Percentiles rank a stretch among this genome's conserved stretches.
Conservation (phyloP, 2,797 vertebrate species). For the Synaphobranchus kaupii region DNA sequence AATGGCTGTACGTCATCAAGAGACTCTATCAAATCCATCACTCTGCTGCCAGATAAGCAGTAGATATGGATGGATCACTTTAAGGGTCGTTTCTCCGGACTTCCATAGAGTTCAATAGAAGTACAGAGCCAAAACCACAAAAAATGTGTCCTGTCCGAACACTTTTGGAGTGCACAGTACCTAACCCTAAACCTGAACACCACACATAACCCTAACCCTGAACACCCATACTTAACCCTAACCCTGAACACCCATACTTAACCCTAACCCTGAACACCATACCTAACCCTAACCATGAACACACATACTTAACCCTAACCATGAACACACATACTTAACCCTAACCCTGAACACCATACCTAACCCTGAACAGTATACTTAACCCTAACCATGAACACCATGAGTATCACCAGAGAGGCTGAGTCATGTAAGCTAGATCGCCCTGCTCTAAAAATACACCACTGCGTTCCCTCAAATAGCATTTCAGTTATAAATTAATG, state of each 20-base stretch:
- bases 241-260: neutral
- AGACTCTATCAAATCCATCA: too few species aligned
- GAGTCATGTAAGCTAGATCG: slow-evolving; percentile 37
- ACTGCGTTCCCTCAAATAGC: slow-evolving; percentile 57
- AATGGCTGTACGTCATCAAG: too few species aligned
- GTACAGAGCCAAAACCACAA: too few species aligned
- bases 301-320: neutral
- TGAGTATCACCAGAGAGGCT: slow-evolving; percentile 36
- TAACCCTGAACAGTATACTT: too few species aligned
- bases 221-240: neutral
- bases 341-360: neutral
- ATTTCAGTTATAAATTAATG: slow-evolving; percentile 63
- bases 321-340: neutral
- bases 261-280: neutral
- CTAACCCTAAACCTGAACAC: neutral
- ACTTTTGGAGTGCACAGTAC: too few species aligned
- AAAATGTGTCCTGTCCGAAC: too few species aligned
- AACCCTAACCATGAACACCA: neutral
- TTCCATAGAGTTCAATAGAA: too few species aligned
- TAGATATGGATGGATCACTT: too few species aligned
- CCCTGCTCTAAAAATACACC: slow-evolving; percentile 56
- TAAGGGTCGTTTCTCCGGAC: too few species aligned
- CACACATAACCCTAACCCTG: neutral
- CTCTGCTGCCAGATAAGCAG: too few species aligned
- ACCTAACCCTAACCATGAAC: neutral